Conservation (phyloP, 1,140 invertebrate species). For the Pogonus chalceus region DNA sequence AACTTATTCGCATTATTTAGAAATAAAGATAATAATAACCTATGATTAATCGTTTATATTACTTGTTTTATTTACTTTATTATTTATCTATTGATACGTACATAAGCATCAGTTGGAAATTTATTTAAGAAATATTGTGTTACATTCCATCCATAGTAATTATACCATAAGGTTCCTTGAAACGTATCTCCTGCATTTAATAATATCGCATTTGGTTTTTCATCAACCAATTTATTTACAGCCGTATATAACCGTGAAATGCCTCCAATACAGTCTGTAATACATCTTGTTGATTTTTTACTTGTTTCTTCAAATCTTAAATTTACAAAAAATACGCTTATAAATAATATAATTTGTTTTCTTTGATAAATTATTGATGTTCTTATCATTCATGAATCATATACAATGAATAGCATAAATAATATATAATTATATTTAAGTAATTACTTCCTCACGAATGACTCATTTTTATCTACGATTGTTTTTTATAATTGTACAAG, state of each 20-base stretch:
- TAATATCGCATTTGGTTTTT: slow-evolving; percentile 51
- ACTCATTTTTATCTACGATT: too few relatives aligned
- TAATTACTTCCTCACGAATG: too few relatives aligned
- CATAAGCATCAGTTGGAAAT: slow-evolving; percentile 68
- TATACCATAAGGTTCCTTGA: slow-evolving; percentile 79
- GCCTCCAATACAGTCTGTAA: slow-evolving; percentile 58
- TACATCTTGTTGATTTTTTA: slow-evolving; percentile 48
- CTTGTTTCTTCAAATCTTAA: slow-evolving; percentile 60
- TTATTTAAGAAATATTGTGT: slow-evolving; percentile 65
- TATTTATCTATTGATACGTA: too few relatives aligned
- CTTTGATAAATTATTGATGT: too few relatives aligned
- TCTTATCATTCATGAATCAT: too few relatives aligned
- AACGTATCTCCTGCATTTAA: slow-evolving; percentile 78
- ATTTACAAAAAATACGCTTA: too few relatives aligned
- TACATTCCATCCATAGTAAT: slow-evolving; percentile 60
- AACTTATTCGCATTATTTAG: too few relatives aligned
- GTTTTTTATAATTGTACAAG: too few relatives aligned
- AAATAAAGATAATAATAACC: too few relatives aligned
- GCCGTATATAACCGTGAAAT: slow-evolving; percentile 55
- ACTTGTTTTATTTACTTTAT: not conserved
- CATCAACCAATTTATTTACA: slow-evolving; percentile 40
- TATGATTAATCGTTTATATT: not conserved
- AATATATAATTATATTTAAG: too few relatives aligned
- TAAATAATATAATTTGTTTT: too few relatives aligned
- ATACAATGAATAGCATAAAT: too few relatives aligned